A percentile compares a stretch with the other conserved stretches of the same genome.
Conservation (phyloP, 2,113 vertebrate species). For the Cebus imitator region DNA sequence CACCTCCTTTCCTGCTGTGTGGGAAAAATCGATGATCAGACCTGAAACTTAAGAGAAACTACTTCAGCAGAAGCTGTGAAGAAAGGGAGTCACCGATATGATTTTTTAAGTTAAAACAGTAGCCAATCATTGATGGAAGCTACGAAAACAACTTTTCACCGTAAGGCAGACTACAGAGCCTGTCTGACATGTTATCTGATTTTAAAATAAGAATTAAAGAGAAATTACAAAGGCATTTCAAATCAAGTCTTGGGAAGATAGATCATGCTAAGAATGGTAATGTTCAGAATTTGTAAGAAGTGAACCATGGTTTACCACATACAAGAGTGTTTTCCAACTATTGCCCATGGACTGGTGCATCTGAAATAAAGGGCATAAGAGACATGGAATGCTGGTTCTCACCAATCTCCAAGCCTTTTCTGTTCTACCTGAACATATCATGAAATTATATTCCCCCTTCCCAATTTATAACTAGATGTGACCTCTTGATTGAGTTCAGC, state of each 20-base stretch:
- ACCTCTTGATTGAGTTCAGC: background rate
- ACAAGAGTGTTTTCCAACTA: background rate
- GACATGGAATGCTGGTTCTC: background rate
- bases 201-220: constrained; percentile 8
- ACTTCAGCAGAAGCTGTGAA: constrained; percentile 8
- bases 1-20: background rate
- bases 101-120: background rate
- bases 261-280: background rate
- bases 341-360: background rate
- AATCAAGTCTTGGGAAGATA: background rate
- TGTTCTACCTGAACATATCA: background rate
- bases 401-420: background rate
- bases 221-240: background rate
- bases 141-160: background rate
- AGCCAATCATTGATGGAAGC: background rate
- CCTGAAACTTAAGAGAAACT: constrained; percentile 21
- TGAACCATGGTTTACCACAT: background rate
- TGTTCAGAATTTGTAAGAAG: constrained; percentile 4
- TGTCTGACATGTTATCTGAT: background rate
- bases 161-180: background rate
- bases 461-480: background rate
- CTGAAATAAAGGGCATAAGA: background rate
- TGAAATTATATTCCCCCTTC: background rate
- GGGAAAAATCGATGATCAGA: constrained; percentile 41
- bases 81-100: background rate